Percentiles rank a stretch among this genome's conserved stretches.
phyloP scores from a whole-genome alignment of 2,113 vertebrate genomes.

The Takifugu flavidus region DNA sequence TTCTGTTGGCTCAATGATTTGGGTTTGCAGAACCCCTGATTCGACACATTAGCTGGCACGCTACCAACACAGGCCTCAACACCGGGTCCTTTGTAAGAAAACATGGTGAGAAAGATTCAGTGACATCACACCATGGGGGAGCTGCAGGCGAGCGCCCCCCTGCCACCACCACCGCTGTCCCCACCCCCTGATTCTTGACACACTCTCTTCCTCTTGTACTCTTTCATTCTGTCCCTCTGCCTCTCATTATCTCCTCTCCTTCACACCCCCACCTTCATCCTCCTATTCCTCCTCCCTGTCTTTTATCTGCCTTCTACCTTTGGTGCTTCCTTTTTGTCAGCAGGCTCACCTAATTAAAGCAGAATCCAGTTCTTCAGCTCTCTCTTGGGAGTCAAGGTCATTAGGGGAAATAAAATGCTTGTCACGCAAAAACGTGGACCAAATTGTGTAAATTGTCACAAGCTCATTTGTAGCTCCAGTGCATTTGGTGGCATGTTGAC shows the following conservation, averaged over 20 bases:
- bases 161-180: constrained; percentile 6
- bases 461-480: constrained; percentile 49
- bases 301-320: constrained; percentile 41
- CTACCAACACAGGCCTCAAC: constrained; percentile 31
- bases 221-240: constrained; percentile 57
- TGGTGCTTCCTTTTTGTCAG: constrained; percentile 40
- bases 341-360: constrained; percentile 56
- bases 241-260: constrained; percentile 59
- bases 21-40: not conserved
- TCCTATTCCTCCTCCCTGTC: constrained; percentile 32
- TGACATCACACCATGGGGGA: constrained; percentile 52
- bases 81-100: constrained; percentile 35
- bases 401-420: constrained; percentile 54
- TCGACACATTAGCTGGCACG: constrained; percentile 14
- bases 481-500: constrained; percentile 41
- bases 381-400: constrained; percentile 43
- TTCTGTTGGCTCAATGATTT: not conserved
- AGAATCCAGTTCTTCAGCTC: constrained; percentile 35
- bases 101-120: constrained; percentile 40
- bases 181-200: constrained; percentile 47
- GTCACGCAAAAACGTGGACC: constrained; percentile 43
- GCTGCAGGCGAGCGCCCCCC: constrained; percentile 47
- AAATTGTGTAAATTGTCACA: constrained; percentile 41
- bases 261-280: constrained; percentile 41
- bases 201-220: constrained; percentile 51